These are phyloP conservation scores for Channallabes apus DNA, from an alignment of 2,797 vertebrate species.

Conservation along the genomic window DNA sequence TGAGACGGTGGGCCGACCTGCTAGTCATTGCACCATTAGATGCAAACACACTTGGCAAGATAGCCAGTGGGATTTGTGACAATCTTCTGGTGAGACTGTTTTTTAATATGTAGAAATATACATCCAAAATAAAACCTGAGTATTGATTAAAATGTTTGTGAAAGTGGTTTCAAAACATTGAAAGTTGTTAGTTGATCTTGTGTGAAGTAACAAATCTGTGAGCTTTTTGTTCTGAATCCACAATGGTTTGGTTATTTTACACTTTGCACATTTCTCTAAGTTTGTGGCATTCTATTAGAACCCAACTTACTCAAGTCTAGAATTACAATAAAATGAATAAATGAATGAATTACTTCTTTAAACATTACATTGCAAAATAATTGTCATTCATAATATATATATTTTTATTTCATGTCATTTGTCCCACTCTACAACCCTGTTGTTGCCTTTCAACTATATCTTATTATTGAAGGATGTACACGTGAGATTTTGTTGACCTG, in stretches of 20 bases:
- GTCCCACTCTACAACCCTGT: neutral
- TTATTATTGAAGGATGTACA: neutral
- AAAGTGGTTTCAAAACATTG: neutral
- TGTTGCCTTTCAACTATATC: neutral
- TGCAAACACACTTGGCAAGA: slow-evolving; percentile 94
- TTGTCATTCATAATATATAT: neutral
- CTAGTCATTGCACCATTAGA: slow-evolving; percentile 91
- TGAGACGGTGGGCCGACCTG: slow-evolving; percentile 92
- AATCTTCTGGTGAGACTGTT: slow-evolving; percentile 87
- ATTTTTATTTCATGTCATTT: neutral
- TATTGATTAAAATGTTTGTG: neutral
- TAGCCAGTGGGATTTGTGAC: slow-evolving; percentile 92
- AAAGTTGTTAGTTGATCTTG: neutral
- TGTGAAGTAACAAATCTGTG: neutral
- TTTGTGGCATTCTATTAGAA: neutral
- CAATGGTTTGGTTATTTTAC: neutral
- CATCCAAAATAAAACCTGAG: neutral
- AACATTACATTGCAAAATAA: neutral
- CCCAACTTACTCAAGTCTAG: neutral
- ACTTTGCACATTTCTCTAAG: neutral
- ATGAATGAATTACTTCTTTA: too few relatives aligned
- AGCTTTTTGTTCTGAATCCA: neutral
- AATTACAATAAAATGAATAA: too few relatives aligned
- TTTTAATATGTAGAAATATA: neutral
- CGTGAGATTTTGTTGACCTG: neutral